Conservation (phyloP, 2,113 vertebrate genomes). For the Scytalopus superciliaris region DNA sequence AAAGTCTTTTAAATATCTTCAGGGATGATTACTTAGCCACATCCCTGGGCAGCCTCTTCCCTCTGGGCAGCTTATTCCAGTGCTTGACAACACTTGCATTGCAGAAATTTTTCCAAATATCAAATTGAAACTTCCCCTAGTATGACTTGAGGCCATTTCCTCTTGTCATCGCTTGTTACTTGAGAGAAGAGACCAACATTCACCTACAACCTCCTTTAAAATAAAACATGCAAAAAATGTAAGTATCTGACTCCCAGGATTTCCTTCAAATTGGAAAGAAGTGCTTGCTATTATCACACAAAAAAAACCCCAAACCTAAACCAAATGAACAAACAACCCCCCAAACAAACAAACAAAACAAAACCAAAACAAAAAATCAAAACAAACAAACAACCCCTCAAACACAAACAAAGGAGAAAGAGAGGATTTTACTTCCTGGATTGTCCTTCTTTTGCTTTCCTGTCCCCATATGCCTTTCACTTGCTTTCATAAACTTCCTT, state of each 20-base stretch:
- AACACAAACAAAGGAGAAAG: background rate
- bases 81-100: background rate
- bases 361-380: background rate
- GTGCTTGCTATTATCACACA: background rate
- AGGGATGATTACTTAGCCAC: background rate
- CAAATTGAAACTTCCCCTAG: background rate
- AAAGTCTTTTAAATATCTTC: background rate
- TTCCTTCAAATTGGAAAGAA: conserved; percentile 34
- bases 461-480: background rate
- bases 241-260: conserved; percentile 26
- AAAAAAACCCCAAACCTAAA: background rate
- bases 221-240: conserved; percentile 55
- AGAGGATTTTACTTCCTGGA: background rate
- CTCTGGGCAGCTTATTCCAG: background rate
- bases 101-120: background rate
- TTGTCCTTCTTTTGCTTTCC: background rate
- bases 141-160: background rate
- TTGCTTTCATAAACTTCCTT: background rate
- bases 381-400: background rate
- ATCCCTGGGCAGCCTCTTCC: background rate
- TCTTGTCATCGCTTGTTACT: background rate
- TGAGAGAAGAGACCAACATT: background rate
- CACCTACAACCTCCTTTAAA: background rate
- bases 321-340: too few relatives aligned
- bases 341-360: too few relatives aligned